Evolutionary conservation across 2,888 invertebrate genomes (phyloP).

Genomic region (Philereme transversata): DNA sequence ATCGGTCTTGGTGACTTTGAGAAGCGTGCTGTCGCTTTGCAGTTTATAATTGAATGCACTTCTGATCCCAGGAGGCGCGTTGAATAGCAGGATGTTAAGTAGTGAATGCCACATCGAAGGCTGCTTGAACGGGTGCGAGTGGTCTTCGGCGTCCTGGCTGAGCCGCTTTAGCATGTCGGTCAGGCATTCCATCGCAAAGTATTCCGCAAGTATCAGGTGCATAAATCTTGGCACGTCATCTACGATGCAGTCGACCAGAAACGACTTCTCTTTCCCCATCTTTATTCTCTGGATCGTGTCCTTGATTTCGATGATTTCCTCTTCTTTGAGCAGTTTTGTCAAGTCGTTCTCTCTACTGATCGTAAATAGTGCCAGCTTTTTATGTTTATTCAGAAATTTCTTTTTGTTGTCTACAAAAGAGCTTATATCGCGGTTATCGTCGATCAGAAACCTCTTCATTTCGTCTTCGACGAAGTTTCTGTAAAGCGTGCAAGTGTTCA

Average conservation of each 20-base stretch:
- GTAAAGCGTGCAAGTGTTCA: conserved; percentile 43
- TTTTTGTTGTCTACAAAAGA: conserved; percentile 18
- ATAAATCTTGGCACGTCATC: conserved; percentile 48
- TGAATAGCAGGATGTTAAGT: conserved; percentile 44
- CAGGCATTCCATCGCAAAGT: conserved; percentile 45
- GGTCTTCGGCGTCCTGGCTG: neutral
- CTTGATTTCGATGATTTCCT: conserved; percentile 45
- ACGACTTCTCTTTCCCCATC: conserved; percentile 44
- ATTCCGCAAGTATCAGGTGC: conserved; percentile 51
- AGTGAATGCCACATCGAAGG: conserved; percentile 44
- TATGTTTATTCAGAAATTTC: conserved; percentile 45
- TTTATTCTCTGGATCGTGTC: conserved; percentile 41
- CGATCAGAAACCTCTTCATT: conserved; percentile 39
- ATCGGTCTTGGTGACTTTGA: conserved; percentile 32
- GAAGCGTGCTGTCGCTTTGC: conserved; percentile 44
- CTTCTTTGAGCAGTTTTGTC: conserved; percentile 40
- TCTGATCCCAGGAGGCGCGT: conserved; percentile 42
- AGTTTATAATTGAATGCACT: conserved; percentile 51
- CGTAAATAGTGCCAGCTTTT: conserved; percentile 49
- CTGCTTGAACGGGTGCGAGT: conserved; percentile 22
- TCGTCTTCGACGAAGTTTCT: conserved; percentile 45
- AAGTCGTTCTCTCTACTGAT: conserved; percentile 48
- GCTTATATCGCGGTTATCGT: conserved; percentile 28
- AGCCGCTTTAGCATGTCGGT: conserved; percentile 37
- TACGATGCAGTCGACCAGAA: conserved; percentile 43